These are phyloP conservation scores for Brachypteracias leptosomus DNA, from an alignment of 2,113 vertebrate species.

Conservation along the genomic window DNA sequence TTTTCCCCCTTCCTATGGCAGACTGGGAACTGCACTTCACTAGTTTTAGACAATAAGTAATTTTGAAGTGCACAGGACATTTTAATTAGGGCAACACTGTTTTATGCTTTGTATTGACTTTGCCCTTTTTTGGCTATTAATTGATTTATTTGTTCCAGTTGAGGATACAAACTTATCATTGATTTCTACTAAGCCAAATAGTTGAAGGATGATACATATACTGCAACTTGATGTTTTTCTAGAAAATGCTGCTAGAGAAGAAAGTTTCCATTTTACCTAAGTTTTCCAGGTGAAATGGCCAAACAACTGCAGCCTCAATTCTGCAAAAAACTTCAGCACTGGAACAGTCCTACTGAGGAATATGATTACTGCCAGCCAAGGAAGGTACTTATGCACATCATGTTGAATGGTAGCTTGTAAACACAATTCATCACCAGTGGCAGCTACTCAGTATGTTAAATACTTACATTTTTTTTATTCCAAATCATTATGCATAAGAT, in stretches of 20 bases:
- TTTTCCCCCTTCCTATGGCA: neutral
- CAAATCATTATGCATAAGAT: neutral
- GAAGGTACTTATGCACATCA: neutral
- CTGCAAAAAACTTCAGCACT: neutral
- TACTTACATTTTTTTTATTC: neutral
- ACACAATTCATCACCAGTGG: neutral
- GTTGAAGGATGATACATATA: neutral
- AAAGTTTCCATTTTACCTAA: neutral
- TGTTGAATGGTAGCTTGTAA: neutral
- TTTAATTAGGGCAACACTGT: neutral
- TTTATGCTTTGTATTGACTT: neutral
- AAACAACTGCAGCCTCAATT: neutral
- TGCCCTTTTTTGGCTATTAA: neutral
- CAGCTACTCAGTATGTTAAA: neutral
- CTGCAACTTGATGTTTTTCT: neutral
- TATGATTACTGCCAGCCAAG: neutral
- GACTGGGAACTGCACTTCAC: neutral
- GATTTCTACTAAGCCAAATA: slow-evolving; percentile 14
- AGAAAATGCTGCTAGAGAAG: neutral
- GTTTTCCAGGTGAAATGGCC: neutral
- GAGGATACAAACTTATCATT: neutral
- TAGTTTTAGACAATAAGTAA: neutral
- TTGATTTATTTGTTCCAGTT: neutral
- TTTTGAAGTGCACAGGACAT: neutral
- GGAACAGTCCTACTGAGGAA: neutral